Percentiles rank a stretch among this genome's conserved stretches.
phyloP scores from a whole-genome alignment of 2,113 vertebrate species.

The Eolophus roseicapilla region DNA sequence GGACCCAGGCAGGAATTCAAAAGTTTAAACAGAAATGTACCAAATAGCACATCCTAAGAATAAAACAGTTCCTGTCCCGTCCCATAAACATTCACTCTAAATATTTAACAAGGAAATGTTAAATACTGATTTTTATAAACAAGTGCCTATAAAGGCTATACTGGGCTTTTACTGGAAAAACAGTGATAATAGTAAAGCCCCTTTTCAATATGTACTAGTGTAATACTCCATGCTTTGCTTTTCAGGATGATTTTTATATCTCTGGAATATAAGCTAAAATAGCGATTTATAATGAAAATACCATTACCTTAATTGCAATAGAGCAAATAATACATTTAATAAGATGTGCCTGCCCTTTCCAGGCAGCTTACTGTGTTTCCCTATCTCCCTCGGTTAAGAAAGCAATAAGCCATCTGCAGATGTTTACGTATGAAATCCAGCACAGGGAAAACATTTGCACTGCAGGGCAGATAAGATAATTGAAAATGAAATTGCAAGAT shows the following conservation, averaged over 20 bases:
- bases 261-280: background rate
- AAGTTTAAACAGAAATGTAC: background rate
- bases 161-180: background rate
- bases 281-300: background rate
- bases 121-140: background rate
- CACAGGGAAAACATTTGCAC: conserved; percentile 17
- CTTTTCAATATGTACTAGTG: background rate
- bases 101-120: background rate
- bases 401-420: conserved; percentile 44
- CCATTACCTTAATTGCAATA: background rate
- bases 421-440: conserved; percentile 40
- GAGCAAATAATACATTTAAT: background rate
- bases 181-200: background rate
- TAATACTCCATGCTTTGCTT: background rate
- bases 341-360: background rate
- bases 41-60: background rate
- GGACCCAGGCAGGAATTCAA: background rate
- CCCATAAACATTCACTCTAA: background rate
- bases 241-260: background rate
- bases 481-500: conserved; percentile 41
- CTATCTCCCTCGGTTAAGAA: background rate
- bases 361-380: background rate
- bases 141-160: background rate
- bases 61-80: background rate
- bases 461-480: conserved; percentile 31